Evolutionary conservation across 2,888 invertebrate species (phyloP).

Genomic region (Lamellibrachia satsuma): DNA sequence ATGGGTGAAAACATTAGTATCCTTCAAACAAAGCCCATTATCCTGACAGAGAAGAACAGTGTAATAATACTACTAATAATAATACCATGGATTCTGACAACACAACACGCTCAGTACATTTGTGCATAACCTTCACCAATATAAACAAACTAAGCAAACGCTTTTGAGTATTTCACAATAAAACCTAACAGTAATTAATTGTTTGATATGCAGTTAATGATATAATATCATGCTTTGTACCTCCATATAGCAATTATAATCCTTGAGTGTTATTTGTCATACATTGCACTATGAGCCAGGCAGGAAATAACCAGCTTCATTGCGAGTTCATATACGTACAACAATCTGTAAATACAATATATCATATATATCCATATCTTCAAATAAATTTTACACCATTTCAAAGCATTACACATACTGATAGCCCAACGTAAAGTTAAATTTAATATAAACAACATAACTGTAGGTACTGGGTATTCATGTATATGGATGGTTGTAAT

Average conservation of each 20-base stretch:
- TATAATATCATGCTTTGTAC: neutral
- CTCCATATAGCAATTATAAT: neutral
- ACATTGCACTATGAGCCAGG: neutral
- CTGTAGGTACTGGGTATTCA: neutral
- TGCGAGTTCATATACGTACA: neutral
- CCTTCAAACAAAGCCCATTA: neutral
- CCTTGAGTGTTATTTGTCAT: neutral
- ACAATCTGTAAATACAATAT: neutral
- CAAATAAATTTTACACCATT: neutral
- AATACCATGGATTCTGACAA: neutral
- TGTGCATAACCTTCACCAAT: neutral
- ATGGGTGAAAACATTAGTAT: neutral
- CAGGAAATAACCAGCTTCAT: neutral
- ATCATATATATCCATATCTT: neutral
- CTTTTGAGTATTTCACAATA: neutral
- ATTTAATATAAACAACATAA: neutral
- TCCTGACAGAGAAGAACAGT: neutral
- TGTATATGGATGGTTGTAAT: neutral
- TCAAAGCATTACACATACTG: neutral
- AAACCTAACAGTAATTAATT: neutral
- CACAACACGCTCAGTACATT: neutral
- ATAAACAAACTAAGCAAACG: neutral
- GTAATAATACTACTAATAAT: neutral
- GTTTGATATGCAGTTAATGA: neutral
- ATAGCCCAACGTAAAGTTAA: neutral